A percentile compares a stretch with the other conserved stretches of the same genome.
These are phyloP conservation scores for Epizoanthus scotinus DNA, from an alignment of 92 coral and sea anemone species.

Conservation along the genomic window DNA sequence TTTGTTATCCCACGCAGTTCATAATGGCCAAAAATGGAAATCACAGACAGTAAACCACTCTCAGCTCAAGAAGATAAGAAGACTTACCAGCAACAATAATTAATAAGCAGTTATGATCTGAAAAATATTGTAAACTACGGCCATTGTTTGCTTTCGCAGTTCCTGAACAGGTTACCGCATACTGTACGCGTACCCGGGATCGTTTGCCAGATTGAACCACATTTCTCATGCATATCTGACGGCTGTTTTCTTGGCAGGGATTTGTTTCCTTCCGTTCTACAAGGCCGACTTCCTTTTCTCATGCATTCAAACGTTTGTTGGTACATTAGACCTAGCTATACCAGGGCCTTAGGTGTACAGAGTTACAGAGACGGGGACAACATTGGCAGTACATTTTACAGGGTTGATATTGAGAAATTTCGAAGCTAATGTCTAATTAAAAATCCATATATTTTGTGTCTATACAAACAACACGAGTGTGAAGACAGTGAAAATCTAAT, in stretches of 20 bases:
- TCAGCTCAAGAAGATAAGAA: background rate
- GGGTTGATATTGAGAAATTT: too few relatives aligned
- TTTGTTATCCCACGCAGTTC: background rate
- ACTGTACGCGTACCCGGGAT: background rate
- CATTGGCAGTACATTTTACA: too few relatives aligned
- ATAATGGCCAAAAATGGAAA: background rate
- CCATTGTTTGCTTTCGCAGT: slow-evolving; percentile 14
- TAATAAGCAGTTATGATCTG: background rate
- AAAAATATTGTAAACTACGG: background rate
- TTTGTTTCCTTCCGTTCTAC: slow-evolving; percentile 12
- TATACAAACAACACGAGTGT: too few relatives aligned
- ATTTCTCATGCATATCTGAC: background rate
- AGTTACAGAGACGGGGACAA: too few relatives aligned
- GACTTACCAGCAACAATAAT: too few relatives aligned
- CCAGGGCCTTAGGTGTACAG: too few relatives aligned
- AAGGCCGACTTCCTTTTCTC: slow-evolving; percentile 24
- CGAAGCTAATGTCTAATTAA: too few relatives aligned
- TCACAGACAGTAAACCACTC: background rate
- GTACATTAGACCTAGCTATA: too few relatives aligned
- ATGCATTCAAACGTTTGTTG: slow-evolving; percentile 18
- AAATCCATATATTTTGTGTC: too few relatives aligned
- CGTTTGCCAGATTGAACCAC: slow-evolving; percentile 11
- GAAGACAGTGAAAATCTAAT: too few relatives aligned
- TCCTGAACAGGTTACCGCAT: background rate
- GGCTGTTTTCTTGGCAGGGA: background rate